Base-by-base conservation (phyloP, 1,140 invertebrate genomes). In the Dendrolimus kikuchii region DNA sequence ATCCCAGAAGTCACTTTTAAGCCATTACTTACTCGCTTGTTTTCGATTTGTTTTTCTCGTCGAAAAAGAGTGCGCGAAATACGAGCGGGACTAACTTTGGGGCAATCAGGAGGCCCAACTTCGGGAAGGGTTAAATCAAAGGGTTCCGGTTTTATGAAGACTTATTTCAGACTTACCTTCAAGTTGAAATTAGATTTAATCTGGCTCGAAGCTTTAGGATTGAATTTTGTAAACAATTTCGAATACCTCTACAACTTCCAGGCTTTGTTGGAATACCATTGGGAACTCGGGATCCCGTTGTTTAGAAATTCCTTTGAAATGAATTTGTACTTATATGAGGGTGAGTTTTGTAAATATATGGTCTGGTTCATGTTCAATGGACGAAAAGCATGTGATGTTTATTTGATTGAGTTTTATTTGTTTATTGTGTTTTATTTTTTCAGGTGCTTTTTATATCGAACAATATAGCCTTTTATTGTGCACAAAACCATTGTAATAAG, bases 181-280 rank as follows among this genome's bases (percentile, higher is more conserved):
- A 78, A 86, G 78, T 86, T 86, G 83, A 84, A 86, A 86, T 86
- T 86, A 86, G 83, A 86, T 86, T 86, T 86, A 84, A 84, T 84
- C 83, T 84, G 83, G 71, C 78, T 77, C 81, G 79, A 76, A 82
- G 80, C 79, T 86, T 84, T 78, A 82, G 79, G 83, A 84, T 86
- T 86, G 81, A 84, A 86, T 86, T 86, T 84, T 86, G 81, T 86
- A 86, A 86, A 86, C 83, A 86, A 86, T 84, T 86, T 86, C 71
- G 68, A 77, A 84, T 86, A 84, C 79, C 81, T 84, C 76, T 74
- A 74, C 79, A 82, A 86, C 68, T 86, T 81, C 60, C 73, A 75
- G 79, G 79, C 79, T 86, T 86, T 86, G 82, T 86, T 79, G 70
- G 72, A 82, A 84, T 84, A 77, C 82, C 82, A 81, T 75, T 81